Conservation (phyloP, 1,140 invertebrate genomes). For the Drosophila prosaltans region DNA sequence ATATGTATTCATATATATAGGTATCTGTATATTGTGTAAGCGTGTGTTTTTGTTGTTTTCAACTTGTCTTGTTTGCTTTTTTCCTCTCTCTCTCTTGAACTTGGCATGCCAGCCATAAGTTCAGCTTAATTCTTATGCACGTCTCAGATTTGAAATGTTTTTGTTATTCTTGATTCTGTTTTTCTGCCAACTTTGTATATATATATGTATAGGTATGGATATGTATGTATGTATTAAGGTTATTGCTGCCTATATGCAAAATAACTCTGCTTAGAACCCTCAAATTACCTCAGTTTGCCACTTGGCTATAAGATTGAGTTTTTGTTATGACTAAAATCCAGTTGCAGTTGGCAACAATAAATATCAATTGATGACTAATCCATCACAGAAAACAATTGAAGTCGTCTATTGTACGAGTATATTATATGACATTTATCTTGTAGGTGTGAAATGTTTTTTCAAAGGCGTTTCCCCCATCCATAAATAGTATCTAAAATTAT, state of each 20-base stretch:
- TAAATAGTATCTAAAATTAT: slow-evolving; percentile 25
- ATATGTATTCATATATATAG: background rate
- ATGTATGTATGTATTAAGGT: background rate
- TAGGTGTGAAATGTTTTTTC: slow-evolving; percentile 55
- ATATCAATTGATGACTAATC: slow-evolving; percentile 53
- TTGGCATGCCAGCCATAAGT: slow-evolving; percentile 47
- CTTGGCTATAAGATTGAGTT: background rate
- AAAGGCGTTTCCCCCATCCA: slow-evolving; percentile 15
- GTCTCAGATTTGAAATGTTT: slow-evolving; percentile 47
- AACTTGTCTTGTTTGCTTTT: slow-evolving; percentile 53
- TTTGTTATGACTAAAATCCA: slow-evolving; percentile 20
- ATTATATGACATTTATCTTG: slow-evolving; percentile 37
- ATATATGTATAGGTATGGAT: too few relatives aligned
- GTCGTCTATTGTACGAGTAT: slow-evolving; percentile 24
- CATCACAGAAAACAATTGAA: slow-evolving; percentile 27
- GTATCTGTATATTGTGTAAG: slow-evolving; percentile 14
- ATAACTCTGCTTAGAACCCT: background rate
- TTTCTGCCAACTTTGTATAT: background rate
- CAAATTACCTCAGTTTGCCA: slow-evolving; percentile 3
- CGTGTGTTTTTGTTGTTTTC: slow-evolving; percentile 40
- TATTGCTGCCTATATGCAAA: background rate
- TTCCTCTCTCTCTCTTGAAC: slow-evolving; percentile 35
- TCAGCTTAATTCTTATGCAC: slow-evolving; percentile 67
- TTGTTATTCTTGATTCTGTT: slow-evolving; percentile 17
- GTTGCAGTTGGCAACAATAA: slow-evolving; percentile 8